These are phyloP conservation scores for Diloba caeruleocephala DNA, from an alignment of 2,888 invertebrate species.

Conservation along the genomic window DNA sequence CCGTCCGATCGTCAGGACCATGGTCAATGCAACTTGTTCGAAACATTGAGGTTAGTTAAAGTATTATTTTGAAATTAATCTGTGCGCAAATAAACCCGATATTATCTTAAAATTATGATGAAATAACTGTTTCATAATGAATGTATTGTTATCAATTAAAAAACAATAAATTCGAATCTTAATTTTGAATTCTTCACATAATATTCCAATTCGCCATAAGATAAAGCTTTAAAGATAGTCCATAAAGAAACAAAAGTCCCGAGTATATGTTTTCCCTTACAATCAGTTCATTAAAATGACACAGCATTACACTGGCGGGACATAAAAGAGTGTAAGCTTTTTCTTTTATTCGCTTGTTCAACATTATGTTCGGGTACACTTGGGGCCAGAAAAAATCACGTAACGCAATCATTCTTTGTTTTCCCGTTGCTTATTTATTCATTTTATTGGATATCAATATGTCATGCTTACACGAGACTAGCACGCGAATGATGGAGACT, in stretches of 20 bases:
- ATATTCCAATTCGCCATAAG: conserved; percentile 11
- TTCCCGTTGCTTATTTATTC: neutral
- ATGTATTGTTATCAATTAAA: neutral
- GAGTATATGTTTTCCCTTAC: conserved; percentile 23
- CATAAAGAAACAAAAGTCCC: conserved; percentile 3
- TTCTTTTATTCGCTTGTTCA: conserved; percentile 44
- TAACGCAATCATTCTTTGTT: conserved; percentile 4
- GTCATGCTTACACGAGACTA: neutral
- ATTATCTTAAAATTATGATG: too few species aligned
- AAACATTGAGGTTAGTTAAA: too few species aligned
- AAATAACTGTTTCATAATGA: too few species aligned
- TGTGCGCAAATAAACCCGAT: too few species aligned
- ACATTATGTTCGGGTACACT: conserved; percentile 38
- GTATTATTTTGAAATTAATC: too few species aligned
- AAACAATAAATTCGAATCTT: conserved; percentile 8
- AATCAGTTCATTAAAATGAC: conserved; percentile 57
- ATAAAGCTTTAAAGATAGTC: conserved; percentile 14
- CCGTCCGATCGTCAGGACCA: too few species aligned
- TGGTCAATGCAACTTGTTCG: too few species aligned
- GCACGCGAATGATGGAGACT: neutral
- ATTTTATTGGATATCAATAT: neutral
- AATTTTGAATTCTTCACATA: conserved; percentile 1
- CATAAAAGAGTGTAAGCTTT: conserved; percentile 46
- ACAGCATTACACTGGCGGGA: conserved; percentile 43
- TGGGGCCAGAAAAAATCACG: conserved; percentile 12